Evolutionary conservation across 2,113 vertebrate genomes (phyloP), one percentile per base, ranked within the genome.

Genomic region (Actenoides hombroni): DNA sequence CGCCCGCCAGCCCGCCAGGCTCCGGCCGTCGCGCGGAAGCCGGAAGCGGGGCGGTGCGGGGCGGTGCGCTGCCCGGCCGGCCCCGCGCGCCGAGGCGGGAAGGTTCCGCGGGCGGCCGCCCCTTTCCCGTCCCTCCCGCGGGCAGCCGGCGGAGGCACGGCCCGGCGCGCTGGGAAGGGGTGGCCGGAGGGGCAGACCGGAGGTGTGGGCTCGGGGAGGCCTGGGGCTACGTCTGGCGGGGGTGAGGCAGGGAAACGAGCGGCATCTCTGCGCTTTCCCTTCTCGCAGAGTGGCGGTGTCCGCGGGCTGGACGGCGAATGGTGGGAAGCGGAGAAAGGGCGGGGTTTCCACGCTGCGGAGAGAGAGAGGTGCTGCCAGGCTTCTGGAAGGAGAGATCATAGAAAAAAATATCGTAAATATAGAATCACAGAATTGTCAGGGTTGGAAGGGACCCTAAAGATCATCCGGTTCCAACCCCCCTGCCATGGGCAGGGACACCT

Each of bases 301-400:
- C 3, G n/a, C 5, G 18, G 28, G 23, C 3, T 46, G 48, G 35
- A 11, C 13, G 0, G 1, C 3, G 8, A 25, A 5, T 5, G 16
- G 25, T 6, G 10, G 76, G 56, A 25, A 56, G 8, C 31, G 53
- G 0, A 3, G 33, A 6, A 20, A 11, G 15, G 19, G 28, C 46
- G 6, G 3, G 5, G 5, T n/a, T 37, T 54, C 44, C 35, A 7
- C 28, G 0, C 16, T 31, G 20, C 26, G 4, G 37, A 42, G 73
- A 54, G 37, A 42, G 73, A 54, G 23, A 35, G 56, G 25, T 6
- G 21, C 13, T 53, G 29, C 31, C 25, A 10, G 25, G 29, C 49
- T 35, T 59, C 26, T 53, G 63, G 92, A 28, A 70, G 16, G 51
- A 68, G 48, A 2, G 26, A 1, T 25, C 31, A 0, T 29, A 21